Percentiles rank a stretch among this genome's conserved stretches.
phyloP scores from a whole-genome alignment of 2,888 invertebrate genomes.

The Eulithis prunata region DNA sequence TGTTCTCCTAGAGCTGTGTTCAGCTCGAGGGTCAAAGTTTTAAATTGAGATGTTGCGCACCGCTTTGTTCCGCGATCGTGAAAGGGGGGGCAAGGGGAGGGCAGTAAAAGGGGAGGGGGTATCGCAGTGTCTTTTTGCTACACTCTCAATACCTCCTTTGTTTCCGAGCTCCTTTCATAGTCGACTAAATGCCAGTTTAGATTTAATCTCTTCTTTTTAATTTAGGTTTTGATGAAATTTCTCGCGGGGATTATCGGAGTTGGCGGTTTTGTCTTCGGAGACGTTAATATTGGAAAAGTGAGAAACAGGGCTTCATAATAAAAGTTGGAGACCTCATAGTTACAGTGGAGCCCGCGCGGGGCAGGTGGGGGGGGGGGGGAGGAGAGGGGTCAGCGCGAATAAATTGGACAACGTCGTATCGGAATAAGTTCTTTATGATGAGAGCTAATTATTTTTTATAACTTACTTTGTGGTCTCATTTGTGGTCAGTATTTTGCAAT shows the following conservation, averaged over 20 bases:
- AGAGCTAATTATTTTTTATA: too few species aligned
- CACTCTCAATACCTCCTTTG: constrained; percentile 40
- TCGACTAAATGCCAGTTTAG: constrained; percentile 41
- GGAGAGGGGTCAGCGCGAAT: too few species aligned
- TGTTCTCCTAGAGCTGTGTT: constrained; percentile 13
- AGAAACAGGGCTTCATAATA: neutral
- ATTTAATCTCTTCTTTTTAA: constrained; percentile 52
- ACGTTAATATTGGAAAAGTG: constrained; percentile 14
- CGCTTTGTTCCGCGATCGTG: constrained; percentile 22
- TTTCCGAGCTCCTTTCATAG: constrained; percentile 33
- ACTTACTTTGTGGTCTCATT: too few species aligned
- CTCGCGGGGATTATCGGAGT: constrained; percentile 31
- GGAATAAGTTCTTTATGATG: too few species aligned
- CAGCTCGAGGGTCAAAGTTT: constrained; percentile 38
- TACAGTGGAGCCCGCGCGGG: too few species aligned
- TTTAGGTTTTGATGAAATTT: constrained; percentile 49
- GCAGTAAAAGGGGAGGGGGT: neutral
- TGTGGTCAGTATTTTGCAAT: too few species aligned
- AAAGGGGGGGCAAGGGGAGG: neutral
- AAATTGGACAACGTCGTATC: too few species aligned
- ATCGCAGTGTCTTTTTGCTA: constrained; percentile 32
- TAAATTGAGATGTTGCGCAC: constrained; percentile 37
- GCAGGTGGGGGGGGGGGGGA: too few species aligned
- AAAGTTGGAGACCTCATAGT: too few species aligned
- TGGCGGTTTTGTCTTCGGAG: constrained; percentile 19